These are phyloP conservation scores for Daktulosphaira vitifoliae DNA, from an alignment of 1,140 invertebrate species.

Conservation along the genomic window DNA sequence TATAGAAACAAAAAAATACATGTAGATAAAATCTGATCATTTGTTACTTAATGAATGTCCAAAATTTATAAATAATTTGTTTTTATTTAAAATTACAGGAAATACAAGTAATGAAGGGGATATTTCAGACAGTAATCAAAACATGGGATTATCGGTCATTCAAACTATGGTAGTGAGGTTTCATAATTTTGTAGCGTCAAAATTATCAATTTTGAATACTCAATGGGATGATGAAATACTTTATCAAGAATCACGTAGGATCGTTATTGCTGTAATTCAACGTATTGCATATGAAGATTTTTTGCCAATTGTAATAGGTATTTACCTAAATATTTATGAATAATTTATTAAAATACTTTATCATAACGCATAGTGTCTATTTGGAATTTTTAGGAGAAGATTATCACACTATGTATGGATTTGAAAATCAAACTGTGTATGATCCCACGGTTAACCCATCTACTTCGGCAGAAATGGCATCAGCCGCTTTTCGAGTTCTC, in stretches of 20 bases:
- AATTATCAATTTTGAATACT: constrained; percentile 53
- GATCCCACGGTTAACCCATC: neutral
- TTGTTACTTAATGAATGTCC: no score
- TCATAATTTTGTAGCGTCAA: constrained; percentile 73
- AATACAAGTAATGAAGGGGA: no score
- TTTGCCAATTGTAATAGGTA: constrained; percentile 69
- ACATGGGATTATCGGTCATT: constrained; percentile 66
- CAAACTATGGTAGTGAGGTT: constrained; percentile 80
- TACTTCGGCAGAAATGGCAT: neutral
- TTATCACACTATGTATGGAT: neutral
- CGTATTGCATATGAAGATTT: constrained; percentile 84
- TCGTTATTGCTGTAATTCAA: constrained; percentile 79
- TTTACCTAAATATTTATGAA: no score
- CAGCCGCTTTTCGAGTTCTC: neutral
- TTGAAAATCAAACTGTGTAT: neutral
- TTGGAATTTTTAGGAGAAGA: neutral
- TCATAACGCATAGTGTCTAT: no score
- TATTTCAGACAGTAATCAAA: no score
- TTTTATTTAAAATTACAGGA: no score
- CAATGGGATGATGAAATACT: constrained; percentile 68
- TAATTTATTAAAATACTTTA: no score
- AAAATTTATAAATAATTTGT: no score
- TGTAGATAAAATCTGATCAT: no score
- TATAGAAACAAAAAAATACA: no score
- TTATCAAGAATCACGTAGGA: constrained; percentile 70